Conservation (phyloP, 1,140 invertebrate species). For the Nomia melanderi region DNA sequence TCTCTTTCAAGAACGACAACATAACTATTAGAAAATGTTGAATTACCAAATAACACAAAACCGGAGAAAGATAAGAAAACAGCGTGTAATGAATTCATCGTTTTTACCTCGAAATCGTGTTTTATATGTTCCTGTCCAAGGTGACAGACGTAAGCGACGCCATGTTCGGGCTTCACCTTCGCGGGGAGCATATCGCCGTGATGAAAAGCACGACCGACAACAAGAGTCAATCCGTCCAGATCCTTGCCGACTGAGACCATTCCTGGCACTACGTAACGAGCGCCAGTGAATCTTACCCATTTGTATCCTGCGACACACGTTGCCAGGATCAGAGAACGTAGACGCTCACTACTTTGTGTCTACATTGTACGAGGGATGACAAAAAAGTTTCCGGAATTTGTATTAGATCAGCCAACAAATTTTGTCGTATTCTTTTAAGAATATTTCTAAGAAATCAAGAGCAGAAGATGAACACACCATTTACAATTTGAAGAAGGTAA, state of each 20-base stretch:
- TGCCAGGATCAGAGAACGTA: not conserved
- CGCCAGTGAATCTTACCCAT: slow-evolving; percentile 70
- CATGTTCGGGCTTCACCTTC: slow-evolving; percentile 78
- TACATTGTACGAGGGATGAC: no score
- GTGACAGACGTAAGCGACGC: slow-evolving; percentile 77
- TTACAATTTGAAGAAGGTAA: no score
- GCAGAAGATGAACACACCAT: no score
- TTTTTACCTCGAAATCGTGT: slow-evolving; percentile 78
- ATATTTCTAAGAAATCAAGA: no score
- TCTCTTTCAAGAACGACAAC: no score
- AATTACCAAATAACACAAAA: not conserved
- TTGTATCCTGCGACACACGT: slow-evolving; percentile 65
- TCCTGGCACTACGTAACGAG: slow-evolving; percentile 58
- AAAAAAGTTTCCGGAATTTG: no score
- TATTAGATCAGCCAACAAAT: no score
- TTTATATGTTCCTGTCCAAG: slow-evolving; percentile 77
- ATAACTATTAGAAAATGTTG: no score
- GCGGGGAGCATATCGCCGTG: slow-evolving; percentile 79
- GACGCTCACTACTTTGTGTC: no score
- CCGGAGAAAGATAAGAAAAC: no score
- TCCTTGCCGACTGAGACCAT: slow-evolving; percentile 79
- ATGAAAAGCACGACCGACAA: slow-evolving; percentile 79
- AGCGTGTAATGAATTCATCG: not conserved
- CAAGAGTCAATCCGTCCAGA: slow-evolving; percentile 77
- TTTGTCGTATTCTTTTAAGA: no score